Conservation (phyloP, 1,140 invertebrate genomes). For the Megalopta genalis region DNA sequence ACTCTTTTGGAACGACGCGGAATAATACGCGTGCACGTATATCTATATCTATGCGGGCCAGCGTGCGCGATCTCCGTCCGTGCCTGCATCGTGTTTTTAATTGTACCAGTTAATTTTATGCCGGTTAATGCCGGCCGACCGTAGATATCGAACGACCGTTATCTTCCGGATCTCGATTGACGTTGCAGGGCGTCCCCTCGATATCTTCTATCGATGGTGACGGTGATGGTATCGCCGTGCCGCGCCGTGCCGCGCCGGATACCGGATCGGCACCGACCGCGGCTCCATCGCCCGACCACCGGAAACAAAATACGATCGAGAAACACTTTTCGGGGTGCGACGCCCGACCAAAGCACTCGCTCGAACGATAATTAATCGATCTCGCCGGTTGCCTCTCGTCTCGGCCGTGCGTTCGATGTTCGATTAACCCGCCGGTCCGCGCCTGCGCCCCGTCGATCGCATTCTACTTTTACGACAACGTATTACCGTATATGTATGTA, state of each 20-base stretch:
- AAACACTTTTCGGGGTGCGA: conserved; percentile 45
- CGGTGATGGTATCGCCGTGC: background rate
- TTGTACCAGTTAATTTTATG: conserved; percentile 41
- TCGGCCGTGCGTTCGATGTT: conserved; percentile 1
- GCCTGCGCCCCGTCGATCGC: too few species aligned
- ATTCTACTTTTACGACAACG: too few species aligned
- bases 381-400: conserved; percentile 7
- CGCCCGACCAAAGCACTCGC: conserved; percentile 23
- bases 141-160: conserved; percentile 68
- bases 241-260: conserved; percentile 14
- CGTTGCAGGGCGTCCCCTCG: conserved; percentile 64
- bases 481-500: too few species aligned
- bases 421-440: conserved; percentile 43
- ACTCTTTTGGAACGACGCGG: background rate
- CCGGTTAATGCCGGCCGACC: conserved; percentile 47
- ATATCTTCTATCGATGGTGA: conserved; percentile 59
- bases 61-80: background rate
- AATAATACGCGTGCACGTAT: too few species aligned
- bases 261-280: too few species aligned
- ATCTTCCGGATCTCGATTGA: conserved; percentile 69
- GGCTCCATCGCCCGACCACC: conserved; percentile 34
- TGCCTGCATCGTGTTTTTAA: conserved; percentile 36
- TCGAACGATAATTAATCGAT: conserved; percentile 46
- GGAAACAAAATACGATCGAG: conserved; percentile 42
- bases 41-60: background rate